phyloP scores from a whole-genome alignment of 2,797 vertebrate genomes.

The Mus minutoides region DNA sequence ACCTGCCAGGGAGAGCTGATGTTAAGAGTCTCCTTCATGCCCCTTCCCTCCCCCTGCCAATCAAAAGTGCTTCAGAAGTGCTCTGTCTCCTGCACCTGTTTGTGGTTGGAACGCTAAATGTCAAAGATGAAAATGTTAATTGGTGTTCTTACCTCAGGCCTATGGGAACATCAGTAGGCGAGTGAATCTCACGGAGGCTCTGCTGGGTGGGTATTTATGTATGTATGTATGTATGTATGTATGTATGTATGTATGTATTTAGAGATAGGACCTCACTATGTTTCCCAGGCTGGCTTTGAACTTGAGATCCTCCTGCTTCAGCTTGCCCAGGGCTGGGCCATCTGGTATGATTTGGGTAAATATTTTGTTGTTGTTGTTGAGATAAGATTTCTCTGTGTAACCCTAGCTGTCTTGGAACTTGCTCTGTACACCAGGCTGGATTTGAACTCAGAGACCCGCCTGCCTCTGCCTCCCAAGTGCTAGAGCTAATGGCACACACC shows the following conservation, averaged over 20 bases:
- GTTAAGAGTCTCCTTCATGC: background rate
- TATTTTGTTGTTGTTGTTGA: background rate
- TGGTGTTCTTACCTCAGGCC: background rate
- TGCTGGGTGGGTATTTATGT: background rate
- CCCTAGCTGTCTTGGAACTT: background rate
- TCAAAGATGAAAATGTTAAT: background rate
- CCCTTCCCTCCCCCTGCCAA: background rate
- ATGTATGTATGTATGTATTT: background rate
- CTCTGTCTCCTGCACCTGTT: background rate
- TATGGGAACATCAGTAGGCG: background rate
- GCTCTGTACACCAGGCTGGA: background rate
- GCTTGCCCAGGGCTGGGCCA: background rate
- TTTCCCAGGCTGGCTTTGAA: background rate
- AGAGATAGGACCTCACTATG: background rate
- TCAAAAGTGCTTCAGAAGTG: background rate
- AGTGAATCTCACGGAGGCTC: background rate
- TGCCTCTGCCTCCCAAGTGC: background rate
- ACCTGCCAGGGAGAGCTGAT: conserved; percentile 41
- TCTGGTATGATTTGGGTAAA: background rate
- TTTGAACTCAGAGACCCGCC: background rate
- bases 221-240: background rate
- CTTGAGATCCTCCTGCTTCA: background rate
- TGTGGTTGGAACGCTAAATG: background rate
- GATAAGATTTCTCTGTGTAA: background rate
- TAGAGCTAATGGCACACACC: background rate